phyloP scores from a whole-genome alignment of 2,888 invertebrate species.

The Eubasilissa splendida region DNA sequence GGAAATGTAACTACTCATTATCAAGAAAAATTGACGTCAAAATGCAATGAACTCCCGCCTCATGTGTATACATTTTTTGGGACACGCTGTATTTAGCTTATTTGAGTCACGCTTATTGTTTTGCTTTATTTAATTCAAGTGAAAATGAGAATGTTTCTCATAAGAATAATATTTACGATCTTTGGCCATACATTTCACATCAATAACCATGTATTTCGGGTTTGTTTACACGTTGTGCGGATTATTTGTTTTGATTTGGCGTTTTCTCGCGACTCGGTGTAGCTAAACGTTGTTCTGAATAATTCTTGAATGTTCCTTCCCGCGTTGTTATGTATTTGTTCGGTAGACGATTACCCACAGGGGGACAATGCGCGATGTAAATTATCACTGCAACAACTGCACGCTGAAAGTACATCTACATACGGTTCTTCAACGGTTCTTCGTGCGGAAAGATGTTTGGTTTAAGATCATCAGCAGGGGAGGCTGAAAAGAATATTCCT shows the following conservation, averaged over 20 bases:
- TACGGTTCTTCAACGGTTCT: conserved; percentile 29
- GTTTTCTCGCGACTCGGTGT: not conserved
- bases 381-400: conserved; percentile 53
- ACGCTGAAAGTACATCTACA: conserved; percentile 20
- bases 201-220: conserved; percentile 1
- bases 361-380: conserved; percentile 47
- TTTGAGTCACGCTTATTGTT: no score
- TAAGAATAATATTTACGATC: not conserved
- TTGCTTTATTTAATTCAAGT: no score
- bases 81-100: no score
- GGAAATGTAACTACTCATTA: no score
- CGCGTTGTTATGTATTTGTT: not conserved
- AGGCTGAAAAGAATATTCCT: no score
- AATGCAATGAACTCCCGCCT: no score
- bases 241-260: conserved; percentile 28
- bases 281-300: not conserved
- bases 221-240: conserved; percentile 16
- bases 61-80: no score
- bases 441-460: not conserved
- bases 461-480: no score
- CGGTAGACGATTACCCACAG: conserved; percentile 44
- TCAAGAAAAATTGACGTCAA: no score
- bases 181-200: conserved; percentile 5
- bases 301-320: no score
- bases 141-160: no score